A percentile compares a stretch with the other conserved stretches of the same genome.
Evolutionary conservation across 2,113 vertebrate species (phyloP).

Genomic region (Hemiscyllium ocellatum): DNA sequence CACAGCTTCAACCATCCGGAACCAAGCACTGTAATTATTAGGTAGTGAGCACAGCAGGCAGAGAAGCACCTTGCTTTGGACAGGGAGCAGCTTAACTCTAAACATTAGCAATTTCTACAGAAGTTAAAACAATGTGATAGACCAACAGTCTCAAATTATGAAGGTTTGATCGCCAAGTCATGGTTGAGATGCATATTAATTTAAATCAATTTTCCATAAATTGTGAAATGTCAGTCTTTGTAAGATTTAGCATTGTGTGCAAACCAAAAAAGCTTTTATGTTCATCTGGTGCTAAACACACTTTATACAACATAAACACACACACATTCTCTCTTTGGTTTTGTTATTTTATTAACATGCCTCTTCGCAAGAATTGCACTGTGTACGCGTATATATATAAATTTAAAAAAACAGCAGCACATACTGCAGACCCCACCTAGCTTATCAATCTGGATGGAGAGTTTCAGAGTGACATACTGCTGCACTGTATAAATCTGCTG

Average conservation of each 20-base stretch:
- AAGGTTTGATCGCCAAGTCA: neutral
- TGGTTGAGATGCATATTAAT: neutral
- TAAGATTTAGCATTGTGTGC: neutral
- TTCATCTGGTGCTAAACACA: neutral
- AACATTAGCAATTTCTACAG: neutral
- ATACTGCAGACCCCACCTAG: neutral
- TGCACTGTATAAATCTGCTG: neutral
- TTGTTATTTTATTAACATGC: neutral
- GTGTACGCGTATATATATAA: neutral
- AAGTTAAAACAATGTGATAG: neutral
- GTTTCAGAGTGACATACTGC: neutral
- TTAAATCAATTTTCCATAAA: neutral
- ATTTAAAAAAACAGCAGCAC: neutral
- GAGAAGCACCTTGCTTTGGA: neutral
- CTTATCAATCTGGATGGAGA: neutral
- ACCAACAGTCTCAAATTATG: neutral
- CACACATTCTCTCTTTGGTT: neutral
- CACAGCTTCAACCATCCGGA: conserved; percentile 4
- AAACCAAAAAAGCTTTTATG: neutral
- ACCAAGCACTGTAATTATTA: conserved; percentile 19
- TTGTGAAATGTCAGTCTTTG: too few relatives aligned
- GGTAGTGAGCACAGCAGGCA: neutral
- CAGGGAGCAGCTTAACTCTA: neutral
- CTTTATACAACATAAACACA: neutral
- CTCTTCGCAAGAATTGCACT: neutral